phyloP scores from a whole-genome alignment of 2,888 invertebrate genomes.

The Gastrophysa polygoni region DNA sequence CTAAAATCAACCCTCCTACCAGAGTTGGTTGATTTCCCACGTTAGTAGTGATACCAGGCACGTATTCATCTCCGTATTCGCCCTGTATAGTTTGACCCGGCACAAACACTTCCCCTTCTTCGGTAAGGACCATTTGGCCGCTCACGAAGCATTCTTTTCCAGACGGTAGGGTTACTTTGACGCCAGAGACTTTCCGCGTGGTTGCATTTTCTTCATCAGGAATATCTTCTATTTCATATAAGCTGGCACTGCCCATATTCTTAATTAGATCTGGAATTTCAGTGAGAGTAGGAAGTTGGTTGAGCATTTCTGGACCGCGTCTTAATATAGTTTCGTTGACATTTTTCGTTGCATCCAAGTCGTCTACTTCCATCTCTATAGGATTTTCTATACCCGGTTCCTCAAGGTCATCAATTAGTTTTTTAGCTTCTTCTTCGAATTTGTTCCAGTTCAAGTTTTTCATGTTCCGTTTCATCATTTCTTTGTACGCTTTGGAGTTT shows the following conservation, averaged over 20 bases:
- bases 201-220: conserved; percentile 44
- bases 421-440: conserved; percentile 65
- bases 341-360: conserved; percentile 66
- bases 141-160: conserved; percentile 73
- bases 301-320: conserved; percentile 60
- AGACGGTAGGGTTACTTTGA: conserved; percentile 63
- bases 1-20: conserved; percentile 75
- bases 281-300: conserved; percentile 67
- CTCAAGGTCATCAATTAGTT: conserved; percentile 58
- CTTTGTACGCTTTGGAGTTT: conserved; percentile 62
- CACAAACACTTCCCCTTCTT: conserved; percentile 72
- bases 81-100: conserved; percentile 78
- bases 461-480: conserved; percentile 67
- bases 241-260: conserved; percentile 65
- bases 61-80: conserved; percentile 70
- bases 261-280: conserved; percentile 69
- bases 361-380: conserved; percentile 61
- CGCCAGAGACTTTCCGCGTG: conserved; percentile 49
- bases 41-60: conserved; percentile 74
- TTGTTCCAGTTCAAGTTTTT: conserved; percentile 70
- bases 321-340: conserved; percentile 65
- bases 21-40: conserved; percentile 71
- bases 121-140: conserved; percentile 74
- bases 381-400: conserved; percentile 49
- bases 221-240: conserved; percentile 62